Conservation (phyloP, 2,113 vertebrate genomes). For the Alexandromys fortis region DNA sequence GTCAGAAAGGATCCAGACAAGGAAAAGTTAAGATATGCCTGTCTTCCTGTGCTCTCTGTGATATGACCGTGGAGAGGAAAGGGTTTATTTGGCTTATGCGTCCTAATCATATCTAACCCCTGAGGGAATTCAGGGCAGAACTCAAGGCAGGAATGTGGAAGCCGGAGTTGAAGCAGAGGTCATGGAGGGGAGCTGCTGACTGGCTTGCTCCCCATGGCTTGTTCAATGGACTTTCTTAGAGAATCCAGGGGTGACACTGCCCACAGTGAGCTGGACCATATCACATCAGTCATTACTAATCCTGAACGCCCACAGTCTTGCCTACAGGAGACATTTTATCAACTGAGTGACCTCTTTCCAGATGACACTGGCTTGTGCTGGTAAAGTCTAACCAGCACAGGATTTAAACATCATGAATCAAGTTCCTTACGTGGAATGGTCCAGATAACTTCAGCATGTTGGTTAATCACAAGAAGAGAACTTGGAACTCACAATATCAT, state of each 20-base stretch:
- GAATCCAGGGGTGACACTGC: background rate
- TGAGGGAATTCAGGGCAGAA: background rate
- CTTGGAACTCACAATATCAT: background rate
- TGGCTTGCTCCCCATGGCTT: background rate
- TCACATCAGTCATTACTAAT: too few relatives aligned
- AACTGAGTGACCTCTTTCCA: background rate
- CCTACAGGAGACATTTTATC: background rate
- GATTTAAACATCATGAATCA: background rate
- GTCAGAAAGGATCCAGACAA: background rate
- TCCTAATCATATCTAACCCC: background rate
- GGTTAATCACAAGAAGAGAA: background rate
- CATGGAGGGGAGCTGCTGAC: background rate
- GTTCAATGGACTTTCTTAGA: background rate
- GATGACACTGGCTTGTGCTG: background rate
- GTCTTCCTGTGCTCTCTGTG: background rate
- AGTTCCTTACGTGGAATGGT: background rate
- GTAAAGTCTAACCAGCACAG: background rate
- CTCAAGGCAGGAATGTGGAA: background rate
- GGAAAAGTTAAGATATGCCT: background rate
- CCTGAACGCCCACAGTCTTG: background rate
- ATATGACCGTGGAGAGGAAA: background rate
- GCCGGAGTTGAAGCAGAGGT: background rate
- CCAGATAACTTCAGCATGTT: background rate
- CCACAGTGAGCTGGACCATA: background rate
- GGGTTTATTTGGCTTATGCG: background rate